phyloP scores from a whole-genome alignment of 2,888 invertebrate genomes.

The Digitonthophagus gazella region DNA sequence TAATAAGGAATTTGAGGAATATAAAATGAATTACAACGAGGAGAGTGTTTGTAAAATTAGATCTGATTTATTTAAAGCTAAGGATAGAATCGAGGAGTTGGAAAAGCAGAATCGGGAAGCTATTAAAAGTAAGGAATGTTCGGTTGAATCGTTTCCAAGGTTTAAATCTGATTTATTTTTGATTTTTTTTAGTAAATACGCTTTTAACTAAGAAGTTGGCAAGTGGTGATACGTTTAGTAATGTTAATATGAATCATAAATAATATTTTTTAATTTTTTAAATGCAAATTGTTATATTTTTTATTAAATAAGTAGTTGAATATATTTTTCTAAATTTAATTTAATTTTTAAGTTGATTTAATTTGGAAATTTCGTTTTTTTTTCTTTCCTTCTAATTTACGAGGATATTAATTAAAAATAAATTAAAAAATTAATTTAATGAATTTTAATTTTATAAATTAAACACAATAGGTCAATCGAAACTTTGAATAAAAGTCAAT shows the following conservation, averaged over 20 bases:
- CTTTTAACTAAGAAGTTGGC: constrained; percentile 41
- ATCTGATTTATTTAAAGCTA: constrained; percentile 37
- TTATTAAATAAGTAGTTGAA: too few relatives aligned
- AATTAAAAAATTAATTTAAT: too few relatives aligned
- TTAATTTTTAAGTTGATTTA: too few relatives aligned
- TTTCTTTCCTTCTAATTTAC: too few relatives aligned
- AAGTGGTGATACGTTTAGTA: constrained; percentile 27
- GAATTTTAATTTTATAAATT: too few relatives aligned
- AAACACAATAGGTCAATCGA: too few relatives aligned
- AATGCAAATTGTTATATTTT: too few relatives aligned
- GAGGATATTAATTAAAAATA: too few relatives aligned
- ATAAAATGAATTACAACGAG: constrained; percentile 39
- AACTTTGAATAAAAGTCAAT: too few relatives aligned
- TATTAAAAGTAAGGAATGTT: constrained; percentile 45
- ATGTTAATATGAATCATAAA: constrained; percentile 24
- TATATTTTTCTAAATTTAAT: too few relatives aligned
- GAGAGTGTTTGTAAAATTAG: constrained; percentile 40
- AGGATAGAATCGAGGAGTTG: constrained; percentile 40
- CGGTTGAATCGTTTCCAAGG: not conserved
- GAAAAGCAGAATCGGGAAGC: constrained; percentile 44
- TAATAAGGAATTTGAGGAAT: constrained; percentile 41
- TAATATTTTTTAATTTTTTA: too few relatives aligned
- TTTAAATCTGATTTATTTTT: constrained; percentile 14
- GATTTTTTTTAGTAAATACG: constrained; percentile 41
- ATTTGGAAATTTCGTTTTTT: too few relatives aligned